Evolutionary conservation across 2,113 vertebrate species (phyloP), one percentile per base, ranked within the genome.

Genomic region (Dascyllus trimaculatus): DNA sequence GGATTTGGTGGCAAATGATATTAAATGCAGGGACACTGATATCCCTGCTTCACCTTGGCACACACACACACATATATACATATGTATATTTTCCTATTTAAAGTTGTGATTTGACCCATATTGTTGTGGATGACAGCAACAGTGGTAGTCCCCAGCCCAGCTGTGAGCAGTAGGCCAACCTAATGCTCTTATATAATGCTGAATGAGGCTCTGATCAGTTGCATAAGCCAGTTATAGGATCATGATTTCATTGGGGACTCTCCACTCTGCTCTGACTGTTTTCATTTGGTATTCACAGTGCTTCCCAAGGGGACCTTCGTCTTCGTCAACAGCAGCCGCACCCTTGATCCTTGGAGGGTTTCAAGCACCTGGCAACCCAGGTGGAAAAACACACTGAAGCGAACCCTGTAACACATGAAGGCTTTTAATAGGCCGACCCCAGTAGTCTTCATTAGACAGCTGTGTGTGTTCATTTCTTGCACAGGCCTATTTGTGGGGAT

Each of bases 171-270:
- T 24, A 51, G 66, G 72, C 60, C 51, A 63, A 74, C 43, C 57
- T 88, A 77, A 87, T 84, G 82, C 86, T 69, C 61, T 94, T 93
- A 91, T 38, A 70, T 93, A 93, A 93, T 29, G 25, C 45, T 2
- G 60, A 78, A 75, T 45, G 29, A 73, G 56, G 61, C 86, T 74
- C 52, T 56, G 68, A 88, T 91, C 72, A 70, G 89, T 89, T 92
- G 88, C 89, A 70, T 88, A 84, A 91, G 76, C 69, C 80, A 71
- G 82, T 80, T 84, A 84, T 78, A 64, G 76, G 77, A 70, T 76
- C 81, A 43, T 32, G 67, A 49, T 84, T 11, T 71, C 67, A 26
- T 3, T 32, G 22, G 76, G 83, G 60, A 71, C 56, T 71, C 58
- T 35, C 70, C 21, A 8, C 38, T 19, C 62, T 73, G 29, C 40